Evolutionary conservation across 2,797 vertebrate species (phyloP).

Genomic region (Megaceryle alcyon): DNA sequence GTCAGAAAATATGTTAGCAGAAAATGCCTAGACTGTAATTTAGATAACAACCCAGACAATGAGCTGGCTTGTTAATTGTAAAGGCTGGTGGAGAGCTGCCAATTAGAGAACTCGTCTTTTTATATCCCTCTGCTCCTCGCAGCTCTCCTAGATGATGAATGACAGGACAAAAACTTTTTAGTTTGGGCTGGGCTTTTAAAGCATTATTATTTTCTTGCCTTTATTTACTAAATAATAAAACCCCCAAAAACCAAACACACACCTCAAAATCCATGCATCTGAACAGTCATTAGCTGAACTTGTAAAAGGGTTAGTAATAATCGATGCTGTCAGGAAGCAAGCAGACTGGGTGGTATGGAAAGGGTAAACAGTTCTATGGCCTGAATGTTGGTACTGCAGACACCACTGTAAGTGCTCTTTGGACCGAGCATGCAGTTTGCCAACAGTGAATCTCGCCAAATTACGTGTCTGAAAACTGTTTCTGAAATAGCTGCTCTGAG

Average conservation of each 20-base stretch:
- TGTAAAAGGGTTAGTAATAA: background rate
- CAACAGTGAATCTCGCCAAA: conserved; percentile 7
- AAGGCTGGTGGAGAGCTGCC: conserved; percentile 64
- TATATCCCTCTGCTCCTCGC: background rate
- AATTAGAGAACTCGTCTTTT: conserved; percentile 52
- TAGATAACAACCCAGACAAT: conserved; percentile 72
- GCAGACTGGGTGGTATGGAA: conserved; percentile 56
- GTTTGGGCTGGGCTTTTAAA: background rate
- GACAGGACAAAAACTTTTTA: background rate
- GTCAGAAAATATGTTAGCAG: conserved; percentile 69
- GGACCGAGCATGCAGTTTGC: conserved; percentile 11
- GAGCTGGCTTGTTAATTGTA: conserved; percentile 67
- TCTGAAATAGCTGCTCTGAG: background rate
- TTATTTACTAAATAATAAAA: background rate
- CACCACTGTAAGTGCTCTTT: background rate
- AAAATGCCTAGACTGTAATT: conserved; percentile 74
- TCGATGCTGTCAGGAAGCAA: background rate
- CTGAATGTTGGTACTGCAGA: background rate
- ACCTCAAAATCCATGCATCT: background rate
- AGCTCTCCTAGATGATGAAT: background rate
- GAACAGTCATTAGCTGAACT: background rate
- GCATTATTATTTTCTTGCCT: background rate
- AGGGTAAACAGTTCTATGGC: background rate
- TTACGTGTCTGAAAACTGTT: conserved; percentile 31
- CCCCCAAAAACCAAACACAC: too few relatives aligned